A percentile compares a stretch with the other conserved stretches of the same genome.
These are phyloP conservation scores for Sepioteuthis lessoniana DNA, from an alignment of 2,888 invertebrate species.

Conservation along the genomic window DNA sequence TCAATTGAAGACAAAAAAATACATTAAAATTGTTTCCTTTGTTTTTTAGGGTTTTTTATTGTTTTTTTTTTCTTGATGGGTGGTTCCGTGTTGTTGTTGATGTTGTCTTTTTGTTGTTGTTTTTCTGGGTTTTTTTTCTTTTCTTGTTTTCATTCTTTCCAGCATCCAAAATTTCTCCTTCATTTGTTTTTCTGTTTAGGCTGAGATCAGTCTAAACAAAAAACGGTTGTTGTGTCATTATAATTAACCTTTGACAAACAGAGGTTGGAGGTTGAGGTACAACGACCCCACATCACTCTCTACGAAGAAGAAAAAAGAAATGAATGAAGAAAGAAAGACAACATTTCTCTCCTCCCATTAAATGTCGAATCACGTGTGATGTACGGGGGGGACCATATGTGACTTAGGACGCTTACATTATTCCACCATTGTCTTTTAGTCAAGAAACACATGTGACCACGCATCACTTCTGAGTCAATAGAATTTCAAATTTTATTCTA, in stretches of 20 bases:
- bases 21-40: no score
- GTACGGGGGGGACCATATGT: neutral
- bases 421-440: neutral
- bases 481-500: neutral
- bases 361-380: constrained; percentile 10
- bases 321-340: neutral
- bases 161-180: neutral
- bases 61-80: no score
- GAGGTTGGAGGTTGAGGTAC: neutral
- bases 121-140: no score
- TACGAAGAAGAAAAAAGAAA: neutral
- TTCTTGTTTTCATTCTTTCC: neutral
- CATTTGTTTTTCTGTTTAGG: neutral
- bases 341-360: neutral
- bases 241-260: constrained; percentile 12
- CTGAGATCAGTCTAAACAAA: neutral
- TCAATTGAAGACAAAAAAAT: no score
- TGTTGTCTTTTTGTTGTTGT: no score
- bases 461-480: neutral
- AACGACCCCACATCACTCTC: neutral
- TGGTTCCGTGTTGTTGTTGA: no score
- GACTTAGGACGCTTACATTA: neutral
- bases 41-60: no score
- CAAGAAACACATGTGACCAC: neutral
- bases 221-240: neutral